Conservation (phyloP, 1,140 invertebrate species). For the Drosophila subobscura region DNA sequence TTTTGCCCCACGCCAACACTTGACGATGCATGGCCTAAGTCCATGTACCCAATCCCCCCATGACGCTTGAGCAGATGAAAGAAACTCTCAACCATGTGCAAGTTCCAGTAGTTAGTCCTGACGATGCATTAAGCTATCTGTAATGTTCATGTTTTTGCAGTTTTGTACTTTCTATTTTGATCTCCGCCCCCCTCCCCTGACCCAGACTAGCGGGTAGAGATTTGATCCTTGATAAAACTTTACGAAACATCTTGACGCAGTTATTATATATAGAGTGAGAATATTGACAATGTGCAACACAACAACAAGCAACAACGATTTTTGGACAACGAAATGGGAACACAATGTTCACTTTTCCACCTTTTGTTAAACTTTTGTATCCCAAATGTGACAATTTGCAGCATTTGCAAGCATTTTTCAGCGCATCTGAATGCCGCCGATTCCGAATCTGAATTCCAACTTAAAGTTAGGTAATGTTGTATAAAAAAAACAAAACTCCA, state of each 20-base stretch:
- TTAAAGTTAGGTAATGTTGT: constrained; percentile 50
- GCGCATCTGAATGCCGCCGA: constrained; percentile 15
- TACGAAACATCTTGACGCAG: constrained; percentile 36
- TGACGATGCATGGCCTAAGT: constrained; percentile 12
- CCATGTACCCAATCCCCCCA: constrained; percentile 1
- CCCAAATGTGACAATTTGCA: constrained; percentile 23
- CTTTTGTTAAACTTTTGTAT: constrained; percentile 33
- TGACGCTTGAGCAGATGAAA: constrained; percentile 51
- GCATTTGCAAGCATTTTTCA: constrained; percentile 48
- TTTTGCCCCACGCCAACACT: background rate
- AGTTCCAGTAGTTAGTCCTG: constrained; percentile 36
- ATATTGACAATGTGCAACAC: constrained; percentile 19
- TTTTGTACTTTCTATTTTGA: constrained; percentile 49
- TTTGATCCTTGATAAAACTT: constrained; percentile 13
- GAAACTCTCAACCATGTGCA: no score
- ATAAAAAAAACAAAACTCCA: constrained; percentile 12
- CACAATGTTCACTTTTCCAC: constrained; percentile 43
- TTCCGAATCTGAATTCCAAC: no score
- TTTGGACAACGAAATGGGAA: constrained; percentile 63
- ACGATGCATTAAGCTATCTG: constrained; percentile 41
- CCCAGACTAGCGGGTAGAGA: constrained; percentile 8
- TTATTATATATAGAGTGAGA: constrained; percentile 19
- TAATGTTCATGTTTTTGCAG: constrained; percentile 43
- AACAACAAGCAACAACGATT: constrained; percentile 9
- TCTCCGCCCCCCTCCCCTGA: constrained; percentile 28